These are phyloP conservation scores for Dioctria linearis DNA, from an alignment of 2,888 invertebrate genomes.

Conservation along the genomic window DNA sequence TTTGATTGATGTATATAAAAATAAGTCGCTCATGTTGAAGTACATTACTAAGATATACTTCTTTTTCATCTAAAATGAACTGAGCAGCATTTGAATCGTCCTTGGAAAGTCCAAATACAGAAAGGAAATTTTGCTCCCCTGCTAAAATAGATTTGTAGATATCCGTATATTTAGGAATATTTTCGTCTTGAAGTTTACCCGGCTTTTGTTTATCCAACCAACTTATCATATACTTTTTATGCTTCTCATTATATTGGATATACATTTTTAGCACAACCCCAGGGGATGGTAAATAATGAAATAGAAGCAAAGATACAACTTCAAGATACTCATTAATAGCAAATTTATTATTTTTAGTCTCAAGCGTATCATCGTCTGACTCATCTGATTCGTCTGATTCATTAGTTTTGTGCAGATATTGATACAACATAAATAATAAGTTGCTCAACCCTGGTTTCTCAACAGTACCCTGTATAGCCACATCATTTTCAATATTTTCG, in stretches of 20 bases:
- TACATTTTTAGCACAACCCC: conserved; percentile 63
- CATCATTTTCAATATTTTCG: conserved; percentile 69
- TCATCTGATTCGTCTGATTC: neutral
- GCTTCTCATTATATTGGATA: conserved; percentile 24
- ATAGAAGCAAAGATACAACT: conserved; percentile 67
- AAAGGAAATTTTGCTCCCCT: conserved; percentile 58
- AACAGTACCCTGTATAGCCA: conserved; percentile 67
- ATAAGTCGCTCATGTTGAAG: conserved; percentile 64
- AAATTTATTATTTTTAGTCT: conserved; percentile 60
- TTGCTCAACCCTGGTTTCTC: conserved; percentile 68
- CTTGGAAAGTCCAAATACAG: conserved; percentile 60
- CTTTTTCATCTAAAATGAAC: conserved; percentile 62
- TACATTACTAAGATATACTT: conserved; percentile 60
- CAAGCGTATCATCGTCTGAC: too few relatives aligned
- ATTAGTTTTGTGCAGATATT: neutral
- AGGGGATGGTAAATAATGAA: conserved; percentile 66
- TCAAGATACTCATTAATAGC: conserved; percentile 70
- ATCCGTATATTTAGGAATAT: conserved; percentile 62
- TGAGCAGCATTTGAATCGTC: conserved; percentile 44
- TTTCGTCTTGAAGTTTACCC: conserved; percentile 40
- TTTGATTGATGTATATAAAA: conserved; percentile 66
- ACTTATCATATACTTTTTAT: conserved; percentile 63
- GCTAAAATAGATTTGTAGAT: conserved; percentile 61
- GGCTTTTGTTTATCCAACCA: conserved; percentile 60
- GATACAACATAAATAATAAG: conserved; percentile 64